Conservation (phyloP, 2,888 invertebrate species). For the Bellardia bayeri region DNA sequence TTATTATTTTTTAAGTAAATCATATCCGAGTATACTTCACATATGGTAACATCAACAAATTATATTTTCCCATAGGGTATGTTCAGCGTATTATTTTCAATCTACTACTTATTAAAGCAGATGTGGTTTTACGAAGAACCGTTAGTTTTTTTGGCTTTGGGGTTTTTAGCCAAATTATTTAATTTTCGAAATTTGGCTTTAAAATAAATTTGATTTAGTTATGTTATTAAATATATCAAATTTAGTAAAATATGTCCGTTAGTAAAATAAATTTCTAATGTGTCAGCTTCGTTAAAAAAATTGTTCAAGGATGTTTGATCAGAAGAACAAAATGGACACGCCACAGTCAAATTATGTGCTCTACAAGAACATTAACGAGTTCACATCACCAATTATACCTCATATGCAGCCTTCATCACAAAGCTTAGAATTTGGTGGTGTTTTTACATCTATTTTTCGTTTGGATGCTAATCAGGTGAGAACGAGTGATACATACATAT, state of each 20-base stretch:
- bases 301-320: not conserved
- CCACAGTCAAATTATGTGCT: constrained; percentile 21
- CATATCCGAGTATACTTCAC: too few relatives aligned
- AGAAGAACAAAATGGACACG: constrained; percentile 49
- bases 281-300: not conserved
- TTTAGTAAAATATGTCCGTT: not conserved
- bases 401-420: constrained; percentile 29
- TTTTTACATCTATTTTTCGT: constrained; percentile 49
- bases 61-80: not conserved
- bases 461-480: constrained; percentile 67
- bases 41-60: too few relatives aligned
- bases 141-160: constrained; percentile 14
- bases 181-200: not conserved
- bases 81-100: not conserved
- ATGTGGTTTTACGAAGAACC: constrained; percentile 17
- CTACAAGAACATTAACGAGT: constrained; percentile 5
- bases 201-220: too few relatives aligned
- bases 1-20: too few relatives aligned
- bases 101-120: constrained; percentile 9
- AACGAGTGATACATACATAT: not conserved
- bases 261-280: not conserved
- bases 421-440: constrained; percentile 16
- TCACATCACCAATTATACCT: constrained; percentile 60
- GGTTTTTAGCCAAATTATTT: not conserved
- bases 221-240: not conserved